phyloP scores from a whole-genome alignment of 2,113 vertebrate genomes.

The Donacobius atricapilla region DNA sequence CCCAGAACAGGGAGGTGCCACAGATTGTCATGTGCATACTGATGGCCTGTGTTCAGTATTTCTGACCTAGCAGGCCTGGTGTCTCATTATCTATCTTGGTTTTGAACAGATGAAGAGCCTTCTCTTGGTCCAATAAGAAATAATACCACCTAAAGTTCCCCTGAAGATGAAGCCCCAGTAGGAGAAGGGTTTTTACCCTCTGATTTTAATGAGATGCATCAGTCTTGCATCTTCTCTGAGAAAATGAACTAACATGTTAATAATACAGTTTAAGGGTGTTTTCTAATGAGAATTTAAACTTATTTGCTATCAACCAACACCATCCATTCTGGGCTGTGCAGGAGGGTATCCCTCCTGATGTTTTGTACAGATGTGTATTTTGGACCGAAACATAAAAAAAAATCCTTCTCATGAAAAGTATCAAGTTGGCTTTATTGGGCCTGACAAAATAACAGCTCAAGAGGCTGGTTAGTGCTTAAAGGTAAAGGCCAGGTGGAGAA shows the following conservation, averaged over 20 bases:
- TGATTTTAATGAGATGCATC: not conserved
- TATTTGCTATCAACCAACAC: not conserved
- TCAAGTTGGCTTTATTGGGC: not conserved
- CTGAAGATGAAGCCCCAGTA: not conserved
- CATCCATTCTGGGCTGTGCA: not conserved
- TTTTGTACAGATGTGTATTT: not conserved
- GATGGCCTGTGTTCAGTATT: not conserved
- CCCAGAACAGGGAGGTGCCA: accelerated
- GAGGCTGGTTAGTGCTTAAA: not conserved
- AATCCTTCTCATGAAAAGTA: not conserved
- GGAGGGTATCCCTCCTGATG: not conserved
- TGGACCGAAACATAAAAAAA: not conserved
- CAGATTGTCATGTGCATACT: not conserved
- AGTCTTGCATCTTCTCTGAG: not conserved
- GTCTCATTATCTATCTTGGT: not conserved
- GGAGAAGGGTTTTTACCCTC: not conserved
- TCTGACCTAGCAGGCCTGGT: not conserved
- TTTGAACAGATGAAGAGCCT: not conserved
- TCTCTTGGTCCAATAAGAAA: not conserved
- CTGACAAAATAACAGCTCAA: not conserved
- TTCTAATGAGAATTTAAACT: not conserved
- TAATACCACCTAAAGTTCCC: not conserved
- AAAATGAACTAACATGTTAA: not conserved
- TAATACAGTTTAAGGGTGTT: not conserved
- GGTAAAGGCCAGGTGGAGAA: not conserved